Conservation (phyloP, 2,113 vertebrate genomes). For the Oncorhynchus kisutch region DNA sequence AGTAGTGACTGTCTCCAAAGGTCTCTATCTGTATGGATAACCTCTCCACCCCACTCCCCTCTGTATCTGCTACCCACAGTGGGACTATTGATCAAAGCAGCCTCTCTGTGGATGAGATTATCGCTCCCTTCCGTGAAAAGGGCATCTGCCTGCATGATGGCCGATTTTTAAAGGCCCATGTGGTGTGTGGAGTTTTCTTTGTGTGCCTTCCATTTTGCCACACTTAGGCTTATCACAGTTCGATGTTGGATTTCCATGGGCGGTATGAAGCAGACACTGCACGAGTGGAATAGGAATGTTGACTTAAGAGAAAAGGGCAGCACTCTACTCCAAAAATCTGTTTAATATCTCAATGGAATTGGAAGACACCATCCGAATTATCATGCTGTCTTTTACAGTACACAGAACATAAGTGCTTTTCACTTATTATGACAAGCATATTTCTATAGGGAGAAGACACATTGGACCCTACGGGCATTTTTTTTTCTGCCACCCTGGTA, state of each 20-base stretch:
- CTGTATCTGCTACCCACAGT: not conserved
- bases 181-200: not conserved
- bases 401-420: constrained; percentile 1
- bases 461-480: not conserved
- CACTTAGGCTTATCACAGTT: constrained; percentile 3
- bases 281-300: not conserved
- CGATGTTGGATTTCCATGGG: constrained; percentile 4
- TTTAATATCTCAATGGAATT: constrained; percentile 4
- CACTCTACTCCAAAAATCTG: constrained; percentile 13
- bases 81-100: not conserved
- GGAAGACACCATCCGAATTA: not conserved
- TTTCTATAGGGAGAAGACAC: not conserved
- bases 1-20: not conserved
- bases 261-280: constrained; percentile 10
- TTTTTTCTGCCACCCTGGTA: no score
- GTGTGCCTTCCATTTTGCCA: not conserved
- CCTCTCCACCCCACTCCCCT: not conserved
- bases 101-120: not conserved
- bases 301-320: constrained; percentile 21
- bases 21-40: not conserved
- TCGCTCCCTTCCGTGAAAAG: not conserved
- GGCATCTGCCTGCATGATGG: not conserved
- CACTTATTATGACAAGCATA: no score
- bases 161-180: not conserved
- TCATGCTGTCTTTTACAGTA: constrained; percentile 11